A percentile compares a stretch with the other conserved stretches of the same genome.
Evolutionary conservation across 2,888 invertebrate genomes (phyloP).

Genomic region (Crematogaster levior): DNA sequence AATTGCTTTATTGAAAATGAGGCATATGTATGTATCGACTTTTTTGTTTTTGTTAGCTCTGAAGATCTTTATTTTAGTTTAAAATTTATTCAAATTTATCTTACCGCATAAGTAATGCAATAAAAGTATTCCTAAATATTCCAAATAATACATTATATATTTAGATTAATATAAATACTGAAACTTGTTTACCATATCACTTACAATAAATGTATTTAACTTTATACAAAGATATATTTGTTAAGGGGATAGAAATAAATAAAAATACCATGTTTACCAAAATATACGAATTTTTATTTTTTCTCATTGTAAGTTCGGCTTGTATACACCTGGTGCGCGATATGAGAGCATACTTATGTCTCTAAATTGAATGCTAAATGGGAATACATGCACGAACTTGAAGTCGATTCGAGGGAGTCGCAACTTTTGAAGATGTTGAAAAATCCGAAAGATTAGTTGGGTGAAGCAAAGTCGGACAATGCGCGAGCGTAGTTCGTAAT

Average conservation of each 20-base stretch:
- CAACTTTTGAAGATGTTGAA: constrained; percentile 92
- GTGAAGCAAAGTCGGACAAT: constrained; percentile 70
- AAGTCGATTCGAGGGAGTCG: constrained; percentile 90
- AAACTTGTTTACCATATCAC: constrained; percentile 5
- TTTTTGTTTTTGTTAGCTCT: too few relatives aligned
- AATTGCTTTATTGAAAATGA: too few relatives aligned
- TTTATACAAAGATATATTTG: too few relatives aligned
- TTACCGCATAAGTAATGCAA: background rate
- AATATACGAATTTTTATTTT: too few relatives aligned
- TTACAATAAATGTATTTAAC: too few relatives aligned
- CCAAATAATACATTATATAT: background rate
- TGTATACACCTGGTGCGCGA: constrained; percentile 97
- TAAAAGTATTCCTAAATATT: constrained; percentile 3
- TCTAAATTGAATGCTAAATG: constrained; percentile 95
- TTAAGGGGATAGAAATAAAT: too few relatives aligned
- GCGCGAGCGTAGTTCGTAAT: background rate
- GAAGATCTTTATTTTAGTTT: too few relatives aligned
- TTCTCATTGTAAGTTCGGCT: constrained; percentile 98
- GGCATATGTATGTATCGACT: too few relatives aligned
- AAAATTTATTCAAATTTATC: background rate
- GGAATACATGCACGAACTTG: constrained; percentile 97
- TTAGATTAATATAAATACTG: constrained; percentile 3
- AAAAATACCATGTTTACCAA: too few relatives aligned
- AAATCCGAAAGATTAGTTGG: constrained; percentile 95
- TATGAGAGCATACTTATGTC: constrained; percentile 99